These are phyloP conservation scores for Mus spicilegus DNA, from an alignment of 2,113 vertebrate species.

Conservation along the genomic window DNA sequence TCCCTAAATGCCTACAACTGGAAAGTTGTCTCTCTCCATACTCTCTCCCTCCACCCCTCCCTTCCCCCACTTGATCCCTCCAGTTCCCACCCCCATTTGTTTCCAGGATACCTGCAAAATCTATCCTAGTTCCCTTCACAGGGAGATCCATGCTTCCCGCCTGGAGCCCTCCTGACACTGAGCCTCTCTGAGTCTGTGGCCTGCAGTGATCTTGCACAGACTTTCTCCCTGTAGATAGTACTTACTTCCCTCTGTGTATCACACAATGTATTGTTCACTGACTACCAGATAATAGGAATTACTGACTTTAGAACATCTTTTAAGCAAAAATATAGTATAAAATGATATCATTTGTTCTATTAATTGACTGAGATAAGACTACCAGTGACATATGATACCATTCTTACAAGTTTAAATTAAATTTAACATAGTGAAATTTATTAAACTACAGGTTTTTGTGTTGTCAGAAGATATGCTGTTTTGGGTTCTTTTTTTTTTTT, in stretches of 20 bases:
- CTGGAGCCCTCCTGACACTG: not conserved
- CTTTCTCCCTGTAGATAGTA: not conserved
- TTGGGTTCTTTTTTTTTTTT: constrained; percentile 37
- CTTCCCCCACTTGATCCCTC: not conserved
- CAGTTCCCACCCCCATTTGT: not conserved
- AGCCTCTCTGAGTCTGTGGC: not conserved
- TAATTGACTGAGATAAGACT: constrained; percentile 20
- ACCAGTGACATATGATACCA: not conserved
- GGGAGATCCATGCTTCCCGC: not conserved
- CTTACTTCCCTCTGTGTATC: not conserved
- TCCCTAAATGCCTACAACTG: not conserved
- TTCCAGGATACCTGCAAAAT: not conserved
- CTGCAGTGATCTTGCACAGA: not conserved
- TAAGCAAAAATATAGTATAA: not conserved
- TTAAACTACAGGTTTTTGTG: constrained; percentile 18
- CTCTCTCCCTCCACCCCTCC: not conserved
- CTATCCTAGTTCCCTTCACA: not conserved
- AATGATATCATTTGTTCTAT: not conserved
- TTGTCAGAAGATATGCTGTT: not conserved
- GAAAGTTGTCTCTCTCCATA: not conserved
- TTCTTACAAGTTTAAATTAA: constrained; percentile 48
- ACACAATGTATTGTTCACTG: not conserved
- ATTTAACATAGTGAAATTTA: not conserved
- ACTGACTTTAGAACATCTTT: not conserved
- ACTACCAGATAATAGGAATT: not conserved